Evolutionary conservation across 2,113 vertebrate species (phyloP).

Genomic region (Hippocampus zosterae): DNA sequence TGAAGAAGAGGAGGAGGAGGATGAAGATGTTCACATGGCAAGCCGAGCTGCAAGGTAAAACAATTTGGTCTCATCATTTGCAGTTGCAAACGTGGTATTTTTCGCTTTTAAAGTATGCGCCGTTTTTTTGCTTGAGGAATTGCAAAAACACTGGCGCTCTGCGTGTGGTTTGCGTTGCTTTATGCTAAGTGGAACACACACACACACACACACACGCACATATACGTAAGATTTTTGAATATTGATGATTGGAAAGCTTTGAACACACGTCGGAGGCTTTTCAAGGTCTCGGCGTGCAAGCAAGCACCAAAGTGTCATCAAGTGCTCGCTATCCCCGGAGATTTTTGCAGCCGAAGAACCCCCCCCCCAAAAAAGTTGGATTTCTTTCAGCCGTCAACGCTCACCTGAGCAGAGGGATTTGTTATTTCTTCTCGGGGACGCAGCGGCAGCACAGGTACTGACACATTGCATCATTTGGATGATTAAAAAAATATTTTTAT

Average conservation of each 20-base stretch:
- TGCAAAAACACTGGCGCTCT: background rate
- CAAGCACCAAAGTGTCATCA: background rate
- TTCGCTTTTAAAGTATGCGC: too few relatives aligned
- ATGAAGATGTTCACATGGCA: background rate
- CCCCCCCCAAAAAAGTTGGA: background rate
- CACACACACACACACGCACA: constrained; percentile 88
- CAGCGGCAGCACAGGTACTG: background rate
- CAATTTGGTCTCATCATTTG: background rate
- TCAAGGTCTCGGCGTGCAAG: background rate
- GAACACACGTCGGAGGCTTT: background rate
- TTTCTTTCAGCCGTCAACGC: background rate
- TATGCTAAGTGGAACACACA: constrained; percentile 65
- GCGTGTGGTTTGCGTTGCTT: background rate
- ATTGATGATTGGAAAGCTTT: constrained; percentile 79
- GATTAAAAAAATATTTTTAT: too few relatives aligned
- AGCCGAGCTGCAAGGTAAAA: background rate
- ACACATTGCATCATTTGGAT: too few relatives aligned
- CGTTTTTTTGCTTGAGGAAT: background rate
- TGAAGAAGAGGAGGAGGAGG: constrained; percentile 3
- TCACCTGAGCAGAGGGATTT: background rate
- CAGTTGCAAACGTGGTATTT: background rate
- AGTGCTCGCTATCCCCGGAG: background rate
- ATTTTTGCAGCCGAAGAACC: background rate
- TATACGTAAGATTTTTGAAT: constrained; percentile 77
- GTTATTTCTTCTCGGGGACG: background rate